Base-by-base conservation (phyloP, 2,113 vertebrate species). In the Mohoua ochrocephala region DNA sequence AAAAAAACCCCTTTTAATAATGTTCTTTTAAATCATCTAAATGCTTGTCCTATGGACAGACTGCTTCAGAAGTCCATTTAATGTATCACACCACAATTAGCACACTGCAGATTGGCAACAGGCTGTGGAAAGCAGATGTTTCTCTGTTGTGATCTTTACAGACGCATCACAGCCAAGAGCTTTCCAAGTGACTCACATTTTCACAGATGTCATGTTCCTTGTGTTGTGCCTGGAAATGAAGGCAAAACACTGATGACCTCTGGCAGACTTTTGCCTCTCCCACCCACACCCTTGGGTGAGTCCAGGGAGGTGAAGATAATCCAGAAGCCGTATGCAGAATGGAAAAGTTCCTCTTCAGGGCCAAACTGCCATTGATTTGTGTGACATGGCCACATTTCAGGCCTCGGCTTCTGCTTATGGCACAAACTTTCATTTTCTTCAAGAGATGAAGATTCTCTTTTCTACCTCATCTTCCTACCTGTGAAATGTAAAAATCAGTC, bases 121-220 rank as follows among this genome's bases (percentile, higher is more conserved):
- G 12, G 33, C 44, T 73, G 26, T 3, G 14, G 39, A 79, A 59
- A 76, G 70, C 82, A 96, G 79, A 71, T 91, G 64, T 89, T 83
- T 57, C 85, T 85, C 67, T 83, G 39, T 50, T 53, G 53, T 4
- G 15, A 79, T 56, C 61, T 61, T 81, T 81, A 42, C 35, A 52
- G 67, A 81, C 13, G 30, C 41, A 53, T 84, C 64, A 39, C 50
- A 85, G 71, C 65, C 84, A 71, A 89, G 60, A 89, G 15, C 65
- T 90, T 87, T 93, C 45, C 56, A 74, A 85, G 81, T 90, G 88
- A 96, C 61, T 97, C 92, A 96, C 53, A 82, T 87, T 93, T 96
- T 76, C 90, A 67, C 81, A 76, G 39, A 79, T 18, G 59, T 84
- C 89, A 75, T 53, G 61, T 64, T 95, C 74, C 78, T 68, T 39